phyloP scores from a whole-genome alignment of 2,888 invertebrate species.

The Aquatica leii region DNA sequence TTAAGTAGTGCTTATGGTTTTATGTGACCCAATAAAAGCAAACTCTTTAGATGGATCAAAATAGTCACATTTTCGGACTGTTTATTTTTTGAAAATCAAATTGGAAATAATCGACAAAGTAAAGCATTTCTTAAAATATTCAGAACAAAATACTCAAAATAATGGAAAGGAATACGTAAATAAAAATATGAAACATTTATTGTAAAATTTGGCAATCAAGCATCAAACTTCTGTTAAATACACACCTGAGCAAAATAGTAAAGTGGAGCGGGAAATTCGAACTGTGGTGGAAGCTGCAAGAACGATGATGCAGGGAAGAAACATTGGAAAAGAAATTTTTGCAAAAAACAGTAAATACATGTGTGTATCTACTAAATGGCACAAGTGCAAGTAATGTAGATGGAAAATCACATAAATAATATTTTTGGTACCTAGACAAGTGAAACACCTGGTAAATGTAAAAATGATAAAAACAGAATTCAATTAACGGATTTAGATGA shows the following conservation, averaged over 20 bases:
- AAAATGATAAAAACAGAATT: not conserved
- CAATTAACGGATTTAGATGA: not conserved
- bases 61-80: slow-evolving; percentile 8
- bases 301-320: slow-evolving; percentile 43
- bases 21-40: not conserved
- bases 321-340: slow-evolving; percentile 44
- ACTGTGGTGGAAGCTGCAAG: slow-evolving; percentile 52
- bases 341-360: slow-evolving; percentile 51
- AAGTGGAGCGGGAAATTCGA: slow-evolving; percentile 51
- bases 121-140: slow-evolving; percentile 31
- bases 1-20: not conserved
- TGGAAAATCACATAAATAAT: slow-evolving; percentile 51
- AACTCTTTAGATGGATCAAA: slow-evolving; percentile 6
- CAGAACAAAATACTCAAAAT: slow-evolving; percentile 45
- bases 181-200: slow-evolving; percentile 38
- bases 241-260: slow-evolving; percentile 55
- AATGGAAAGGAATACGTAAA: slow-evolving; percentile 48
- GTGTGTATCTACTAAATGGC: slow-evolving; percentile 37
- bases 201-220: slow-evolving; percentile 44
- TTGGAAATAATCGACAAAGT: slow-evolving; percentile 29
- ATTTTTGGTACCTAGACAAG: too few relatives aligned
- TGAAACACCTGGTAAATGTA: slow-evolving; percentile 49
- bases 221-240: too few relatives aligned
- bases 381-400: slow-evolving; percentile 33
- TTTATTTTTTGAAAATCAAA: slow-evolving; percentile 42